Evolutionary conservation across 2,797 vertebrate species (phyloP).

Genomic region (Acanthiza pusilla): DNA sequence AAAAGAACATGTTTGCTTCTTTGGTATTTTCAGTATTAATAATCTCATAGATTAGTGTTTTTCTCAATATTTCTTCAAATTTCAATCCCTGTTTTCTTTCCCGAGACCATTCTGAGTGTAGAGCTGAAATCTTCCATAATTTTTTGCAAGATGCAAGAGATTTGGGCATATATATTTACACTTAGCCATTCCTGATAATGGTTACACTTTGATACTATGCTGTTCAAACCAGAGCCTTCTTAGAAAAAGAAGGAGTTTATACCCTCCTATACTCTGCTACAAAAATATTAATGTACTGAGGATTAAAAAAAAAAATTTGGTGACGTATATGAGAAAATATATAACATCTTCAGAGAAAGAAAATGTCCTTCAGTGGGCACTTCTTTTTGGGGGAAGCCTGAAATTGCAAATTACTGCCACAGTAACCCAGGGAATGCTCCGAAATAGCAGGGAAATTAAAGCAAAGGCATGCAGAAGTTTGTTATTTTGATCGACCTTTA

Average conservation of each 20-base stretch:
- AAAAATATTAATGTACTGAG: neutral
- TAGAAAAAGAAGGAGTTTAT: neutral
- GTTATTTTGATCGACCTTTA: neutral
- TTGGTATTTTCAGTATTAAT: neutral
- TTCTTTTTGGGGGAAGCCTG: neutral
- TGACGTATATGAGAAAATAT: accelerated
- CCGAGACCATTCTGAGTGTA: neutral
- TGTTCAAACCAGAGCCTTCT: neutral
- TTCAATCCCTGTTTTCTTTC: neutral
- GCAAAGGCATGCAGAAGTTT: neutral
- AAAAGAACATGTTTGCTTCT: neutral
- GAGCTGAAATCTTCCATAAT: neutral
- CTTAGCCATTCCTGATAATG: neutral
- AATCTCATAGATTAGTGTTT: neutral
- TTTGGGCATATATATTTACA: neutral
- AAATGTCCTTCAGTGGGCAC: neutral
- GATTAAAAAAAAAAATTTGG: neutral
- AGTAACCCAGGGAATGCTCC: neutral
- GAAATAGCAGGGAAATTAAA: neutral
- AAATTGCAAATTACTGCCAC: neutral
- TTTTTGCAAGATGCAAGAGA: neutral
- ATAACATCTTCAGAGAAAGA: neutral
- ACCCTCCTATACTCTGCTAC: neutral
- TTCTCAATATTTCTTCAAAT: neutral
- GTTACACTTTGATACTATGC: neutral